A percentile compares a stretch with the other conserved stretches of the same genome.
These are phyloP conservation scores for Aphidius colemani DNA, from an alignment of 2,888 invertebrate species.

Conservation along the genomic window DNA sequence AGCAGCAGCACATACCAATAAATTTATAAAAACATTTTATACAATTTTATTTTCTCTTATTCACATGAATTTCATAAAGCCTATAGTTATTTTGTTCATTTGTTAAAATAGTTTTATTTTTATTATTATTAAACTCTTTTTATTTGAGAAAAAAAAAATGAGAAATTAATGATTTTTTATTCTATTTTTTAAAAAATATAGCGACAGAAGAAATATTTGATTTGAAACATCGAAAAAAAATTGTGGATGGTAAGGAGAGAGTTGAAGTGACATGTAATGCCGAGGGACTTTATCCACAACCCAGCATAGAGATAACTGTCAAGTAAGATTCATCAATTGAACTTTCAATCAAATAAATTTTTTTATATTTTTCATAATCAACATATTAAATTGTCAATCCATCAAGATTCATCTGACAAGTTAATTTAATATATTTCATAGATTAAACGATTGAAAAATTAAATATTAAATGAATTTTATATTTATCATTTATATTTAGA, in stretches of 20 bases:
- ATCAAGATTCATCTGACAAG: too few species aligned
- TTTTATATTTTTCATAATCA: not conserved
- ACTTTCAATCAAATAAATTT: not conserved
- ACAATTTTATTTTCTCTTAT: not conserved
- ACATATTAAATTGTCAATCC: too few species aligned
- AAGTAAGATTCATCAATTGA: constrained; percentile 48
- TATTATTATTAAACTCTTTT: constrained; percentile 9
- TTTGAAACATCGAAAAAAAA: constrained; percentile 45
- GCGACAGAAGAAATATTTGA: constrained; percentile 54
- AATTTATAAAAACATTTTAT: constrained; percentile 20
- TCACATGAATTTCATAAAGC: too few species aligned
- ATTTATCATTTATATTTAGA: not conserved
- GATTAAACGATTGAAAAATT: too few species aligned
- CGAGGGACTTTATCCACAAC: constrained; percentile 52
- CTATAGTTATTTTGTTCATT: not conserved
- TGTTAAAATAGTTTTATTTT: constrained; percentile 9
- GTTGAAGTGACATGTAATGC: constrained; percentile 53
- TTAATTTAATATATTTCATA: too few species aligned
- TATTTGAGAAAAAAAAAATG: not conserved
- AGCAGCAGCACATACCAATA: constrained; percentile 13
- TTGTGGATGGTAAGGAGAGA: constrained; percentile 45
- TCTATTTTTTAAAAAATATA: constrained; percentile 40
- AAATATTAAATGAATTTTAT: not conserved
- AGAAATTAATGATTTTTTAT: too few species aligned
- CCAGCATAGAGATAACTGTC: constrained; percentile 53